Evolutionary conservation across 2,797 vertebrate genomes (phyloP).

Genomic region (Aselliscus stoliczkanus): DNA sequence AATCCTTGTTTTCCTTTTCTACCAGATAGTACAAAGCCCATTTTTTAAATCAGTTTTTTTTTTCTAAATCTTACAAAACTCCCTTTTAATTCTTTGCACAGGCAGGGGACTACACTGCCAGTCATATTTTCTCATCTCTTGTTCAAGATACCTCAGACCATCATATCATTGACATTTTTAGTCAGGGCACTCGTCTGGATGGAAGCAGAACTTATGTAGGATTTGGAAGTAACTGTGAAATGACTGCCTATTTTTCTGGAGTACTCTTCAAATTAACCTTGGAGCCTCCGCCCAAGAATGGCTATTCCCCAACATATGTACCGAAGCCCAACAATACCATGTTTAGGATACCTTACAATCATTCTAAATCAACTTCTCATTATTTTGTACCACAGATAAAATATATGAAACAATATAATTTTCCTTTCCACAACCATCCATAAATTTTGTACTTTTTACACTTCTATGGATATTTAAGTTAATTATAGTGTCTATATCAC

Average conservation of each 20-base stretch:
- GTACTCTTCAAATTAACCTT: constrained; percentile 40
- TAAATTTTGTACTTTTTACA: constrained; percentile 11
- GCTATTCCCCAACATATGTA: background rate
- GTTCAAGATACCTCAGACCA: background rate
- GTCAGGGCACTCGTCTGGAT: background rate
- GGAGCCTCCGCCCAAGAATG: background rate
- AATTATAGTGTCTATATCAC: constrained; percentile 18
- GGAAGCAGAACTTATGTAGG: background rate
- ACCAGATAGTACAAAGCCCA: constrained; percentile 47
- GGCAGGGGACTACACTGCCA: background rate
- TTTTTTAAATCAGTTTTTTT: constrained; percentile 54
- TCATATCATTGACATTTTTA: background rate
- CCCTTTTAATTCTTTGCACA: constrained; percentile 47
- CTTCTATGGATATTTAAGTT: constrained; percentile 25
- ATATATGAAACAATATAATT: background rate
- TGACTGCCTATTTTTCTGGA: background rate
- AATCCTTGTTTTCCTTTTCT: constrained; percentile 65
- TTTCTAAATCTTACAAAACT: constrained; percentile 38
- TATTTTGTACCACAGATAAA: background rate
- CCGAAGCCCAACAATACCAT: background rate
- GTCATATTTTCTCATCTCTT: constrained; percentile 6
- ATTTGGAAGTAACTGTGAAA: constrained; percentile 22
- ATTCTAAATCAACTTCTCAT: background rate
- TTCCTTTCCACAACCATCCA: background rate
- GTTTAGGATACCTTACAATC: background rate